A percentile compares a stretch with the other conserved stretches of the same genome.
Evolutionary conservation across 2,888 invertebrate genomes (phyloP).

Genomic region (Alviniconcha strummeri): DNA sequence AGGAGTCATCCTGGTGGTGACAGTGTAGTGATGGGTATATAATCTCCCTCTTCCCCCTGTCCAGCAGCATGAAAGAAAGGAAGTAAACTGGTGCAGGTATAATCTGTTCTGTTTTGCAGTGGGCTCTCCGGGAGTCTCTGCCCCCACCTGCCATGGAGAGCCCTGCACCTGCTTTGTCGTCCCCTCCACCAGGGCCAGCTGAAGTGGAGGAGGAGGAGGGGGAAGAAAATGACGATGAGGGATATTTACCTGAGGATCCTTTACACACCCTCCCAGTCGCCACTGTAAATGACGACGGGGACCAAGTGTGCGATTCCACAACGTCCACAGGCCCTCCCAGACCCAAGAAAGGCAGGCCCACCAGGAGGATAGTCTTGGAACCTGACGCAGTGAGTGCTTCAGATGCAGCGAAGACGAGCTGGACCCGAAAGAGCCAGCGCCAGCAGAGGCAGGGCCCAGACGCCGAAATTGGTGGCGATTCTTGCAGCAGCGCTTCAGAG

Average conservation of each 20-base stretch:
- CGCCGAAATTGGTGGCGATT: neutral
- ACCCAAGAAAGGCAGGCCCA: too few species aligned
- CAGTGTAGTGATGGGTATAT: neutral
- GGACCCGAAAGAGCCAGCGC: neutral
- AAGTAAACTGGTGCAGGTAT: neutral
- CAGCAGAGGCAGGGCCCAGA: neutral
- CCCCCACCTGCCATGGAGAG: neutral
- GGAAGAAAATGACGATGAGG: neutral
- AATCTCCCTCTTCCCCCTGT: too few species aligned
- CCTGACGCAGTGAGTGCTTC: neutral
- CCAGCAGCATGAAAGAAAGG: neutral
- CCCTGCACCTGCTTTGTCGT: neutral
- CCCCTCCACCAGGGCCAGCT: neutral
- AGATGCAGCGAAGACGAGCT: neutral
- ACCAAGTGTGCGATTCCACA: conserved; percentile 9
- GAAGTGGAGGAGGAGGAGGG: neutral
- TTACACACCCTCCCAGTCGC: neutral
- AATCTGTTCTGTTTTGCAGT: neutral
- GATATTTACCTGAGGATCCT: neutral
- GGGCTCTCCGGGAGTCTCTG: conserved; percentile 2
- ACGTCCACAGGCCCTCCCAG: neutral
- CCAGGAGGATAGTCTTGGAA: neutral
- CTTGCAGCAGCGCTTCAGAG: neutral
- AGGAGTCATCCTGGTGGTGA: neutral
- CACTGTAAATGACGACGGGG: neutral